phyloP scores from a whole-genome alignment of 2,113 vertebrate species.

The Patagioenas fasciata region DNA sequence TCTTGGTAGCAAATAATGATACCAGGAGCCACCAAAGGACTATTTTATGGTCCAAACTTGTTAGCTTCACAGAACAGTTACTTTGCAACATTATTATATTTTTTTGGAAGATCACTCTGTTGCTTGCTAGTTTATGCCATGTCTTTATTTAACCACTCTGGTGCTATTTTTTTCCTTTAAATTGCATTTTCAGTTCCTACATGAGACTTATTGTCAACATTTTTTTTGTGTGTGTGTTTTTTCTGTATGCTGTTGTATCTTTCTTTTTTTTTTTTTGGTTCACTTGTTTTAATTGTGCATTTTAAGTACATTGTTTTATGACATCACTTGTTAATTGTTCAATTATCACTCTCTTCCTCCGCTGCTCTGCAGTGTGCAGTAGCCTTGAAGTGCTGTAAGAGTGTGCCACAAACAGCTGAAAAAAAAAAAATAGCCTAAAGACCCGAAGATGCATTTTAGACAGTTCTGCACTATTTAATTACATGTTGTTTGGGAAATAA shows the following conservation, averaged over 20 bases:
- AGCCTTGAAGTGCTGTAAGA: constrained; percentile 17
- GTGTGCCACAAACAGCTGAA: background rate
- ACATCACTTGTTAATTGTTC: constrained; percentile 62
- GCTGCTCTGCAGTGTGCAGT: constrained; percentile 3
- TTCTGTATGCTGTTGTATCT: background rate
- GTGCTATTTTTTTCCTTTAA: background rate
- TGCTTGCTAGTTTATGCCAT: background rate
- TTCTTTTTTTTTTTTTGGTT: constrained; percentile 21
- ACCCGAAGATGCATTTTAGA: background rate
- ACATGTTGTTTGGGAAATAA: background rate
- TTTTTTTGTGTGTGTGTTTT: background rate
- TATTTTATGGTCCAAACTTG: background rate
- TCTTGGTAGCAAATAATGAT: constrained; percentile 20
- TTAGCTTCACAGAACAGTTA: constrained; percentile 8
- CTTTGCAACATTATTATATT: constrained; percentile 7
- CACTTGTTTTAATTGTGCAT: constrained; percentile 61
- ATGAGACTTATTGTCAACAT: background rate
- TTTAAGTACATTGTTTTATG: constrained; percentile 64
- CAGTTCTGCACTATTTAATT: constrained; percentile 8
- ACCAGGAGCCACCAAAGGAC: constrained; percentile 24
- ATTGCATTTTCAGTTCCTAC: background rate
- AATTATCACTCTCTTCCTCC: constrained; percentile 43
- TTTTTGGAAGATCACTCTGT: constrained; percentile 6
- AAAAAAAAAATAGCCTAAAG: background rate
- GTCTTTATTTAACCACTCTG: constrained; percentile 5